Conservation (phyloP, 2,888 invertebrate genomes). For the Horisme vitalbata region DNA sequence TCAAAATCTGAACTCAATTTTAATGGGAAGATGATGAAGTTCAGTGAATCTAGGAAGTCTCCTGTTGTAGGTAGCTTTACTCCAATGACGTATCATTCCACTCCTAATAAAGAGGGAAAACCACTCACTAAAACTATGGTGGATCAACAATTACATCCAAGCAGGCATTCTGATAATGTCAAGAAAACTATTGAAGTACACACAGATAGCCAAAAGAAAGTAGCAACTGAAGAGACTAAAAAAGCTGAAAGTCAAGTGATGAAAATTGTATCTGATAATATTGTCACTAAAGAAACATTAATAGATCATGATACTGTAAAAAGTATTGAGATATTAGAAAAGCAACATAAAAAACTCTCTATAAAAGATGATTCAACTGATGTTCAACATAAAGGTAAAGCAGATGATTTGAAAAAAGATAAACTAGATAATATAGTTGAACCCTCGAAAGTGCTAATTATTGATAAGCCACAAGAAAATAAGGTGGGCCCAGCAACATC, state of each 20-base stretch:
- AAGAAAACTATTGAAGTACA: slow-evolving; percentile 77
- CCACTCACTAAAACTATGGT: slow-evolving; percentile 77
- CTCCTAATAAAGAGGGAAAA: slow-evolving; percentile 73
- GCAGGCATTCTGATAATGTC: slow-evolving; percentile 68
- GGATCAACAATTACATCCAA: slow-evolving; percentile 70
- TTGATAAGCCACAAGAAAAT: slow-evolving; percentile 11
- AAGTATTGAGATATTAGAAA: neutral
- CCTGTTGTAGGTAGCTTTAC: slow-evolving; percentile 68
- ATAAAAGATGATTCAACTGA: slow-evolving; percentile 1
- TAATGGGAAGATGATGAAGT: slow-evolving; percentile 68
- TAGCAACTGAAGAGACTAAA: slow-evolving; percentile 11
- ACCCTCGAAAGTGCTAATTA: slow-evolving; percentile 5
- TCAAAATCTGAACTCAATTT: slow-evolving; percentile 59
- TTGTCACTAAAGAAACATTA: slow-evolving; percentile 1
- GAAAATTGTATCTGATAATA: slow-evolving; percentile 29
- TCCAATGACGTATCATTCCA: slow-evolving; percentile 74
- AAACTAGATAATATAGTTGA: slow-evolving; percentile 8
- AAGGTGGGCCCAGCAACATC: neutral
- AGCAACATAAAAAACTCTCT: slow-evolving; percentile 4
- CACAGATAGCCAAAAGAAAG: slow-evolving; percentile 49
- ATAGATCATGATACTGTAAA: neutral
- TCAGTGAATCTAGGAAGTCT: slow-evolving; percentile 70
- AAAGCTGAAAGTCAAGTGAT: slow-evolving; percentile 8
- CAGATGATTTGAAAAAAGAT: neutral
- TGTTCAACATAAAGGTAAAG: neutral